Percentiles rank a stretch among this genome's conserved stretches.
Evolutionary conservation across 2,113 vertebrate genomes (phyloP).

Genomic region (Alexandromys fortis): DNA sequence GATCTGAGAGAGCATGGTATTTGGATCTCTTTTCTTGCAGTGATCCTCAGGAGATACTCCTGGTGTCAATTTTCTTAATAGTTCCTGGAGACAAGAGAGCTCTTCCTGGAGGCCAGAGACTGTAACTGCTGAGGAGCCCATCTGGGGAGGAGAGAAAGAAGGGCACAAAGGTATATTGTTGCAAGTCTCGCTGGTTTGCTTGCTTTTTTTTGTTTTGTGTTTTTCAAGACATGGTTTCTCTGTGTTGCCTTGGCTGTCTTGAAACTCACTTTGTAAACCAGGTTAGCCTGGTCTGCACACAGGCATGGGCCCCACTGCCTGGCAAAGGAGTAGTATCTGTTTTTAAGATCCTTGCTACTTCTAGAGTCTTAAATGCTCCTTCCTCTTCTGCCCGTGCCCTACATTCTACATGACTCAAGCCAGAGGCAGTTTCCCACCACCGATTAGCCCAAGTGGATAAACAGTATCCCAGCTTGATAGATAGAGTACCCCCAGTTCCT

Average conservation of each 20-base stretch:
- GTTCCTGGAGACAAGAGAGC: slow-evolving; percentile 82
- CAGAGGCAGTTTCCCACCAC: background rate
- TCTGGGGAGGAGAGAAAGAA: slow-evolving; percentile 56
- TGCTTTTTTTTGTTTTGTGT: background rate
- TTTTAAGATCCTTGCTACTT: background rate
- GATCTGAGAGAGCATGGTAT: background rate
- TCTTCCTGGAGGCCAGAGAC: slow-evolving; percentile 78
- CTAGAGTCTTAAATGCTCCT: background rate
- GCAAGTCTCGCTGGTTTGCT: background rate
- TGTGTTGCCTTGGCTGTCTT: background rate
- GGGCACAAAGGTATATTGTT: background rate
- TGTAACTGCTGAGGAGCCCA: slow-evolving; percentile 71
- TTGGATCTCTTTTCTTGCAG: background rate
- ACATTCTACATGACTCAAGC: background rate
- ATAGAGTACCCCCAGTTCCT: background rate
- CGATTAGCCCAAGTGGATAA: background rate
- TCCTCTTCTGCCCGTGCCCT: background rate
- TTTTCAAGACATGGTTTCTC: background rate
- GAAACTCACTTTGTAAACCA: background rate
- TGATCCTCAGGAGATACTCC: background rate
- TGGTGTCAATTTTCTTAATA: slow-evolving; percentile 67
- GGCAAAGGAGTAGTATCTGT: background rate
- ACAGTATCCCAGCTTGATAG: background rate
- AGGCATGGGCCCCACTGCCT: background rate
- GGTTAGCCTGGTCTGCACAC: background rate